These are phyloP conservation scores for Pluvialis apricaria DNA, from an alignment of 2,113 vertebrate species.

Conservation along the genomic window DNA sequence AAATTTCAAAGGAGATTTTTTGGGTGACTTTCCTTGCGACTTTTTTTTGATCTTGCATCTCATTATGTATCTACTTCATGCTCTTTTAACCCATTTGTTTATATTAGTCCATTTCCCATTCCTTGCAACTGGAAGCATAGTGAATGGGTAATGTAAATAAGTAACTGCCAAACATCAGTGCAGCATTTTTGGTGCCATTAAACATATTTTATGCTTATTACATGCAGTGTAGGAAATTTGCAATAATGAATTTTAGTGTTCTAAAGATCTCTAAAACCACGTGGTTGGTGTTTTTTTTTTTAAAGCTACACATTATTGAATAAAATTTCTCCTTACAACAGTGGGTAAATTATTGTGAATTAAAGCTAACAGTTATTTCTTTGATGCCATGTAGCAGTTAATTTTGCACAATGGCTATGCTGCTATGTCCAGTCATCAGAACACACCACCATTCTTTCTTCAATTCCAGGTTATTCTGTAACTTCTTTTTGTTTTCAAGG, in stretches of 20 bases:
- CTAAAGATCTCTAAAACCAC: neutral
- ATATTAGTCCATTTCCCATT: neutral
- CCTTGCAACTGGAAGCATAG: neutral
- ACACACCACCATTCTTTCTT: neutral
- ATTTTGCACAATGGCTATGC: neutral
- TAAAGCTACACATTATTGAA: neutral
- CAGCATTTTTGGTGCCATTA: neutral
- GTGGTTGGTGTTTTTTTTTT: neutral
- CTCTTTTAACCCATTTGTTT: neutral
- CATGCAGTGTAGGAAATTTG: neutral
- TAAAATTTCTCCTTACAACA: neutral
- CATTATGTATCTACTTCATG: neutral
- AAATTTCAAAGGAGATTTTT: neutral
- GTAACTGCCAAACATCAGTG: neutral
- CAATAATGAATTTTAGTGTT: neutral
- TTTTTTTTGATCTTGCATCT: neutral
- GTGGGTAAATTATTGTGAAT: neutral
- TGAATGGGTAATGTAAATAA: neutral
- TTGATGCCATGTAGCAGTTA: neutral
- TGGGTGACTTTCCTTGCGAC: neutral
- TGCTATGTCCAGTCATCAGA: neutral
- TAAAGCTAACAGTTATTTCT: neutral
- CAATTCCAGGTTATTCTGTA: neutral
- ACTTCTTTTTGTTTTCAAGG: neutral
- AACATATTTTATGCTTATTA: neutral